Base-by-base conservation (phyloP, 2,888 invertebrate genomes). In the Microctonus aethiopoides region DNA sequence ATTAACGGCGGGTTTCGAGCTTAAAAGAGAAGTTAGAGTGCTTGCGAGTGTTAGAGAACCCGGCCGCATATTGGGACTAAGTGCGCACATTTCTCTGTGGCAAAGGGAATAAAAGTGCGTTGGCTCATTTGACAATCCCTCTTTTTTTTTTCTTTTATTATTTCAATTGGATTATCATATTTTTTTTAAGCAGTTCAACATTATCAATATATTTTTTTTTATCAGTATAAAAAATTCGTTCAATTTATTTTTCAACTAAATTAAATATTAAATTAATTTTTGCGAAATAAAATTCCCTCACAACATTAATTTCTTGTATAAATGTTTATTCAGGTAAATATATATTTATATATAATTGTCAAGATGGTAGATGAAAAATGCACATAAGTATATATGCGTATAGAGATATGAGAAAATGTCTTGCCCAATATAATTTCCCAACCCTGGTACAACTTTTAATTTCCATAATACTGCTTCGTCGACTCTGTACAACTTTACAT, bases 371-470 rank as follows among this genome's bases (percentile, higher is more conserved):
- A 71, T 76, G n/a, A n/a, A 2, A 13, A 46, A 46, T 46, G 16
- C 29, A 29, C 4, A 7, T 20, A 46, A 1, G 4, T 4, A 46
- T 20, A 46, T 1, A 1, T 46, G 20, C 20, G 7, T 72, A 67
- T 69, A 67, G 64, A 52, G 52, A 36, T 67, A 64, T 36, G 51
- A 39, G 63, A 62, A 46, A 4, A 56, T 34, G 34, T 56, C 39
- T 59, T 63, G 67, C 62, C 34, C 68, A 63, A 71, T 77, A 80
- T 81, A 80, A 81, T 78, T 82, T n/a, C 78, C 20, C 46, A 7
- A 78, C 71, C 70, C 61, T 59, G 72, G 73, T 74, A 78, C 76
- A 80, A 81, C 78, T 80, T 82, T 82, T 83, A 82, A 82, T 83
- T 83, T 82, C 78, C 83, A 83, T 81, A 81, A 80, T 80, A 78